A percentile compares a stretch with the other conserved stretches of the same genome.
phyloP scores from a whole-genome alignment of 1,140 invertebrate genomes.

The Heterodera carotae region DNA sequence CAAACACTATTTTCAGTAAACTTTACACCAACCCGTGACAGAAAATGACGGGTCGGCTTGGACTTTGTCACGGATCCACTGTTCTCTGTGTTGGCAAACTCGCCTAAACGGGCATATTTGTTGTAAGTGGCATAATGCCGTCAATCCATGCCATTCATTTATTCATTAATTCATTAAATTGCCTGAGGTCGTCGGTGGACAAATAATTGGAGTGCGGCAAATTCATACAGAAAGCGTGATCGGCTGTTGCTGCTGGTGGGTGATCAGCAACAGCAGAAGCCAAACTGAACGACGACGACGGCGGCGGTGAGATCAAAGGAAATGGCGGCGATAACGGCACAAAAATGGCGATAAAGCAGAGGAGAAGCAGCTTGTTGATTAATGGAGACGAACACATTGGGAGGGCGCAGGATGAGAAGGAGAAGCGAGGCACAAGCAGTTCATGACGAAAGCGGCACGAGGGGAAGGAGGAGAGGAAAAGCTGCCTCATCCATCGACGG shows the following conservation, averaged over 20 bases:
- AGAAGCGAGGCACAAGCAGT: neutral
- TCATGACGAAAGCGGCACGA: neutral
- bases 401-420: neutral
- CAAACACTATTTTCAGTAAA: neutral
- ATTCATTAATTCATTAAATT: neutral
- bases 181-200: slow-evolving; percentile 27
- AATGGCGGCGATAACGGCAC: neutral
- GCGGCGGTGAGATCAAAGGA: neutral
- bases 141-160: too few relatives aligned
- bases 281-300: too few relatives aligned
- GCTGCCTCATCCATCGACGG: neutral
- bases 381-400: neutral
- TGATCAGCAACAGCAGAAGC: neutral
- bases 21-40: neutral
- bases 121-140: neutral
- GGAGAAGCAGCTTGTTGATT: neutral
- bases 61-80: slow-evolving; percentile 16
- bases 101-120: neutral
- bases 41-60: neutral
- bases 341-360: neutral
- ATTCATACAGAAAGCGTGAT: slow-evolving; percentile 31
- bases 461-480: neutral
- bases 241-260: neutral
- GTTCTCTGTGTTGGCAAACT: neutral
- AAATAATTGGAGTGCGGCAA: slow-evolving; percentile 37